Evolutionary conservation across 2,888 invertebrate species (phyloP).

Genomic region (Andrena dorsata): DNA sequence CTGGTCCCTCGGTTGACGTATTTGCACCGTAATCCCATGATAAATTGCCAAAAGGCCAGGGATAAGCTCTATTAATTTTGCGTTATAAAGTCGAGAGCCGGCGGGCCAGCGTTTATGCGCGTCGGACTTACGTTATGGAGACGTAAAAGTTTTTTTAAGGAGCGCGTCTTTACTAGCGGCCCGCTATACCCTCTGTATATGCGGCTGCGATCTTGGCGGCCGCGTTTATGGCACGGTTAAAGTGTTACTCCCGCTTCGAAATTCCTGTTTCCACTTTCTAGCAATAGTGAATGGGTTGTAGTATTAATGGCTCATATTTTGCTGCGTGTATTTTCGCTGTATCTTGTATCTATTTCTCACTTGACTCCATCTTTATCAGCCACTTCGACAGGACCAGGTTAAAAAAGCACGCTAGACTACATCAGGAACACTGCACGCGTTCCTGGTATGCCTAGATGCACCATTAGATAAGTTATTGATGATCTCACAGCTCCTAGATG

Average conservation of each 20-base stretch:
- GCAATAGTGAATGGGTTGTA: background rate
- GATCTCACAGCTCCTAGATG: constrained; percentile 61
- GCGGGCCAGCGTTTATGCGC: constrained; percentile 49
- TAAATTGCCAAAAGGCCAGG: constrained; percentile 82
- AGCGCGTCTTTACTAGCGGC: constrained; percentile 69
- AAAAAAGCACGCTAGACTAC: constrained; percentile 3
- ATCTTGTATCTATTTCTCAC: background rate
- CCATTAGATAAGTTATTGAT: constrained; percentile 68
- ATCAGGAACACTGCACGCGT: constrained; percentile 2
- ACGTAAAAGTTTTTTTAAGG: constrained; percentile 69
- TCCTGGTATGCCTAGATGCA: constrained; percentile 58
- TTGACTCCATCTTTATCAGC: background rate
- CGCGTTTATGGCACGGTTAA: constrained; percentile 56
- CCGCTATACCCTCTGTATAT: constrained; percentile 23
- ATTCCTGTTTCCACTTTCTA: background rate
- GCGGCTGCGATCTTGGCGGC: background rate
- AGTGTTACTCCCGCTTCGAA: constrained; percentile 38
- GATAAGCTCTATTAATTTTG: constrained; percentile 85
- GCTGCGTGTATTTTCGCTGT: background rate
- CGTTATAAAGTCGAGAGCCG: constrained; percentile 80
- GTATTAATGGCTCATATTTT: background rate
- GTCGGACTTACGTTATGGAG: constrained; percentile 63
- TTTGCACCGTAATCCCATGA: constrained; percentile 84
- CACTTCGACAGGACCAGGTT: background rate
- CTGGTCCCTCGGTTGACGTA: constrained; percentile 75